Conservation (phyloP, 2,888 invertebrate species). For the Seira ritae region DNA sequence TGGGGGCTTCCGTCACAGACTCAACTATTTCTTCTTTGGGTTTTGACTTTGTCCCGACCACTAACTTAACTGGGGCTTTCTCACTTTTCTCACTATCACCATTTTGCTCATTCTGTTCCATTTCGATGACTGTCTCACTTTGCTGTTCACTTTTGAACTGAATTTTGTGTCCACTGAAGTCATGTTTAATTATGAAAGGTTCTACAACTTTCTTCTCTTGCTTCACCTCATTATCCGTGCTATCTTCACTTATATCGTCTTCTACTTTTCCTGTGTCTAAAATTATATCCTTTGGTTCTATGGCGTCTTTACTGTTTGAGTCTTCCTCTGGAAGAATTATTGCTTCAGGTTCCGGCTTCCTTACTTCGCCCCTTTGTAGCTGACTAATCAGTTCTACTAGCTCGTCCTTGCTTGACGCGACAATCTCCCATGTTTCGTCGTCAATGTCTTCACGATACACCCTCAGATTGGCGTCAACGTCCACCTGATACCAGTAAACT, state of each 20-base stretch:
- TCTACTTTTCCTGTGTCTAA: conserved; percentile 72
- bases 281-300: conserved; percentile 71
- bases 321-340: conserved; percentile 74
- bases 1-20: too few relatives aligned
- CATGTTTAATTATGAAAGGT: conserved; percentile 35
- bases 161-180: not conserved
- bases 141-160: not conserved
- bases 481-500: conserved; percentile 85
- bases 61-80: conserved; percentile 34
- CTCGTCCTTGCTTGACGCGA: conserved; percentile 91
- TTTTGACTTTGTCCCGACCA: conserved; percentile 51
- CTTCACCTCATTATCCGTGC: conserved; percentile 19
- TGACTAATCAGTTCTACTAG: conserved; percentile 86
- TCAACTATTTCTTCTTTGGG: conserved; percentile 37
- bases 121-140: not conserved
- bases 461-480: conserved; percentile 84
- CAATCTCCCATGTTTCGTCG: conserved; percentile 95
- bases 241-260: conserved; percentile 64
- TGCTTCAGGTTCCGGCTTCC: conserved; percentile 70
- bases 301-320: conserved; percentile 74
- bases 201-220: conserved; percentile 30
- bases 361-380: conserved; percentile 76
- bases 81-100: conserved; percentile 20
- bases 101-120: not conserved
- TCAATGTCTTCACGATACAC: conserved; percentile 97